A percentile compares a stretch with the other conserved stretches of the same genome.
Evolutionary conservation across 2,797 vertebrate species (phyloP).

Genomic region (Fringilla coelebs): DNA sequence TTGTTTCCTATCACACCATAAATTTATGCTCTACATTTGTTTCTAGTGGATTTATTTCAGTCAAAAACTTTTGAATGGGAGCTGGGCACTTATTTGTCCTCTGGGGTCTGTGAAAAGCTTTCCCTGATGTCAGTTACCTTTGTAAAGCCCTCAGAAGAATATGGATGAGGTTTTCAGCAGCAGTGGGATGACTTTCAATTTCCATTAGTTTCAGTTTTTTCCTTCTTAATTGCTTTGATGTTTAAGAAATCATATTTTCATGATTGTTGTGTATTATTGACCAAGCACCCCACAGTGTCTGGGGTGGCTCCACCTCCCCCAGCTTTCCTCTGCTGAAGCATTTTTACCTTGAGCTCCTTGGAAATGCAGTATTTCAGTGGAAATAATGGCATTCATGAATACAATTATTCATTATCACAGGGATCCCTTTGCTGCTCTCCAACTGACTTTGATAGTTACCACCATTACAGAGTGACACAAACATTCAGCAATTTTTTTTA

Average conservation of each 20-base stretch:
- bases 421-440: neutral
- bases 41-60: neutral
- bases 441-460: neutral
- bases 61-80: neutral
- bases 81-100: neutral
- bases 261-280: neutral
- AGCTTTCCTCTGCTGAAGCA: neutral
- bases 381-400: neutral
- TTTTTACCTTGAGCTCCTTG: neutral
- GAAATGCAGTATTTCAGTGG: neutral
- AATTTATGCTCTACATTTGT: neutral
- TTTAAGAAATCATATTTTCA: neutral
- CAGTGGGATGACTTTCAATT: neutral
- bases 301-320: neutral
- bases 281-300: neutral
- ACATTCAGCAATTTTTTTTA: neutral
- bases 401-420: neutral
- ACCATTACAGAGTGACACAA: neutral
- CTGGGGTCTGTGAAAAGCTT: neutral
- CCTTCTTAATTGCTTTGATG: neutral
- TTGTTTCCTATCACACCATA: neutral
- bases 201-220: neutral
- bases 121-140: neutral
- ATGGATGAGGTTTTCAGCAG: neutral
- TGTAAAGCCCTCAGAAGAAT: neutral